These are phyloP conservation scores for Alosa alosa DNA, from an alignment of 2,113 vertebrate genomes.

Conservation along the genomic window DNA sequence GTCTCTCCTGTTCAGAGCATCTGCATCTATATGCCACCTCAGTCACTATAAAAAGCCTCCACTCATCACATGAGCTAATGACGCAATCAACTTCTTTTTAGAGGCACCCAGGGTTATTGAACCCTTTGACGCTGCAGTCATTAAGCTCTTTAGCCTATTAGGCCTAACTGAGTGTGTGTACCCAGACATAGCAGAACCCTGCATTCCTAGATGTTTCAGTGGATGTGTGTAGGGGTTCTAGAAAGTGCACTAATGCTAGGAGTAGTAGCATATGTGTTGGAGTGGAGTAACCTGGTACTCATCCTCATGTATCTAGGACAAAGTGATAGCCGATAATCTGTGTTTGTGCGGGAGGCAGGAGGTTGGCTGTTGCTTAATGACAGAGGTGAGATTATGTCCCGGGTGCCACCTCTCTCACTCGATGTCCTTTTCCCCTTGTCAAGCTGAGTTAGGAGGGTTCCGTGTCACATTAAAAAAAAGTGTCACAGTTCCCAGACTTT, in stretches of 20 bases:
- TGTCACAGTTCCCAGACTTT: constrained; percentile 16
- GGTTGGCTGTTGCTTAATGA: background rate
- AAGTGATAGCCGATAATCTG: background rate
- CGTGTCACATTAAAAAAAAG: background rate
- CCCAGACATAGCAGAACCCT: background rate
- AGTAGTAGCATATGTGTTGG: background rate
- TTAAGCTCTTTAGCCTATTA: constrained; percentile 18
- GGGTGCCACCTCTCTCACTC: background rate
- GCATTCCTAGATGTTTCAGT: background rate
- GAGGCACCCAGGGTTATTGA: background rate
- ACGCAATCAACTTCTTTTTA: background rate
- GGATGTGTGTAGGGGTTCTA: background rate
- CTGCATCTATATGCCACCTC: background rate
- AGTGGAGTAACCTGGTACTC: background rate
- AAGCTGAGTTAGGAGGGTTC: background rate
- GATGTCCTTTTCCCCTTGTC: background rate
- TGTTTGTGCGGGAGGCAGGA: background rate
- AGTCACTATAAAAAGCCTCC: background rate
- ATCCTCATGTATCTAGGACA: background rate
- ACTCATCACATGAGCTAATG: background rate
- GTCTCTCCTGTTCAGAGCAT: background rate
- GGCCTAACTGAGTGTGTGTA: background rate
- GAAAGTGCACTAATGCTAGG: background rate
- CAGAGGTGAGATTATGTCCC: background rate
- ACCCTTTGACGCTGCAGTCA: constrained; percentile 6